Percentiles rank a stretch among this genome's conserved stretches.
Conservation (phyloP, 2,113 vertebrate species). For the Siniperca knerii region DNA sequence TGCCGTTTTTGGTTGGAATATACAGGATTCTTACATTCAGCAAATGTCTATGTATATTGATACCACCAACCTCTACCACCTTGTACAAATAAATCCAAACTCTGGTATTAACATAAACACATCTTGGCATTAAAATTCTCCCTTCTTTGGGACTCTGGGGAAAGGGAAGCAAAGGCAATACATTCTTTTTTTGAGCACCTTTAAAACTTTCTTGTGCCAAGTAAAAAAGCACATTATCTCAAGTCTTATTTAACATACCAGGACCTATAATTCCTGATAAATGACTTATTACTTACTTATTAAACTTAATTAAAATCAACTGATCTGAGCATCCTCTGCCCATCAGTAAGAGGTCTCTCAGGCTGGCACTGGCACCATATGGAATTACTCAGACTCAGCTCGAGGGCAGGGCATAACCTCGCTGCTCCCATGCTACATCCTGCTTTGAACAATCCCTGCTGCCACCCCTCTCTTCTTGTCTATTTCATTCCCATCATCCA, state of each 20-base stretch:
- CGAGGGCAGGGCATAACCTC: constrained; percentile 45
- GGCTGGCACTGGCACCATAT: constrained; percentile 27
- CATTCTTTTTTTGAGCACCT: not conserved
- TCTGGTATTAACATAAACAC: not conserved
- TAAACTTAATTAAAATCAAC: constrained; percentile 4
- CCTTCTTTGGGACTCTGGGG: not conserved
- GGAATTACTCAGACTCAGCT: constrained; percentile 54
- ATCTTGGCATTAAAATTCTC: not conserved
- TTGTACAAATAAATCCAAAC: not conserved
- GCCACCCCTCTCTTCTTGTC: constrained; percentile 56
- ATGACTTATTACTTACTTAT: not conserved
- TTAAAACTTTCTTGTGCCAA: not conserved
- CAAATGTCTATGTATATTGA: no score
- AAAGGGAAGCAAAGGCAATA: not conserved
- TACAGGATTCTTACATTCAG: not conserved
- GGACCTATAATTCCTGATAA: not conserved
- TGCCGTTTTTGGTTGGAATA: not conserved
- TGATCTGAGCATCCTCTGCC: constrained; percentile 4
- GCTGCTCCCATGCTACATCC: constrained; percentile 24
- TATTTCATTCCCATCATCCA: constrained; percentile 61
- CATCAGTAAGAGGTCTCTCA: constrained; percentile 5
- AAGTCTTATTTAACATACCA: not conserved
- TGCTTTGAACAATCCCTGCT: constrained; percentile 31
- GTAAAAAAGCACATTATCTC: not conserved
- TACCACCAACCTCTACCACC: no score